phyloP scores from a whole-genome alignment of 1,140 invertebrate species.

The Saxidomus purpurata region DNA sequence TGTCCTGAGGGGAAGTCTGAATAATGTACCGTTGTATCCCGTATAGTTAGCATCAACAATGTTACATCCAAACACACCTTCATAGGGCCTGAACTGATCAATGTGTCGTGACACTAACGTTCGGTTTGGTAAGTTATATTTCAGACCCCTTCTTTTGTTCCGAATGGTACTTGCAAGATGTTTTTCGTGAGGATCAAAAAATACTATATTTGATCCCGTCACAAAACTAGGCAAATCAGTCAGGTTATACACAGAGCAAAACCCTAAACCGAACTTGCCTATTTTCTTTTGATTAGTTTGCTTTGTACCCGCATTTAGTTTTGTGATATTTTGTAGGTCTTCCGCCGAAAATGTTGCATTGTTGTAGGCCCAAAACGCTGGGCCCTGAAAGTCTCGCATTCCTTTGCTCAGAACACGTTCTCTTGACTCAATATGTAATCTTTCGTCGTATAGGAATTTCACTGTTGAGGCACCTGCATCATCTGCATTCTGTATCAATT shows the following conservation, averaged over 20 bases:
- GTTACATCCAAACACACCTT: constrained; percentile 77
- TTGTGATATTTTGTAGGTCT: constrained; percentile 61
- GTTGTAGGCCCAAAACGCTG: constrained; percentile 78
- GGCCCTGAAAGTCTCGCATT: constrained; percentile 76
- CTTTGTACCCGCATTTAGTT: constrained; percentile 72
- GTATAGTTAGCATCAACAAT: constrained; percentile 8
- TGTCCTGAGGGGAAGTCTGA: constrained; percentile 78
- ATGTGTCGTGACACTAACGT: constrained; percentile 58
- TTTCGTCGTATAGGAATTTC: constrained; percentile 81
- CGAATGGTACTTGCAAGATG: constrained; percentile 66
- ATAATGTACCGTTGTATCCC: constrained; percentile 75
- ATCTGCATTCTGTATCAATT: constrained; percentile 86
- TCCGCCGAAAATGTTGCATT: constrained; percentile 75
- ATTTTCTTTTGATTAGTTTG: constrained; percentile 75
- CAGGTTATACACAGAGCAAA: constrained; percentile 82
- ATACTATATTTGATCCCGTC: constrained; percentile 71
- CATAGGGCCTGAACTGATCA: constrained; percentile 79
- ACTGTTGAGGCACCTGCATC: constrained; percentile 83
- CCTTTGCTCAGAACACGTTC: constrained; percentile 75
- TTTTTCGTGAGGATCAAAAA: constrained; percentile 80
- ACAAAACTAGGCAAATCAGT: constrained; percentile 81
- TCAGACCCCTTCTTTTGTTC: constrained; percentile 69
- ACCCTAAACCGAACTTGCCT: constrained; percentile 81
- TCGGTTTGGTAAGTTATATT: constrained; percentile 62
- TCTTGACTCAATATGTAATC: constrained; percentile 72